phyloP scores from a whole-genome alignment of 1,140 invertebrate species.

The Cotesia vestalis region DNA sequence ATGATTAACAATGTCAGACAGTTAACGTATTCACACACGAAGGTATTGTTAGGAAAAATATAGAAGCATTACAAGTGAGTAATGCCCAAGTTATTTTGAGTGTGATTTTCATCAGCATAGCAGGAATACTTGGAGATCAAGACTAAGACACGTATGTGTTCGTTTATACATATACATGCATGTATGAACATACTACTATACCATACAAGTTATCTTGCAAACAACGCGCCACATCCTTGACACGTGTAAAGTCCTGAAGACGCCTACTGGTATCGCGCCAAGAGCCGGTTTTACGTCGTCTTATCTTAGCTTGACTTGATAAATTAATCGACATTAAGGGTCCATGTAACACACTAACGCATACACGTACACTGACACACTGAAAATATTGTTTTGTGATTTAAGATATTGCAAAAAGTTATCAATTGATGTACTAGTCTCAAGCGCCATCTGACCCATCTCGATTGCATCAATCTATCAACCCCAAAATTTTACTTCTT shows the following conservation, averaged over 20 bases:
- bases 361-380: not conserved
- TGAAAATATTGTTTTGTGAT: not conserved
- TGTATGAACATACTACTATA: not conserved
- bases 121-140: conserved; percentile 3
- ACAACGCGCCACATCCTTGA: conserved; percentile 20
- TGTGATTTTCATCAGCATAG: conserved; percentile 19
- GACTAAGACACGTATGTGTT: not conserved
- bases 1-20: not conserved
- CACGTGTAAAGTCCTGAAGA: conserved; percentile 27
- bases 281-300: conserved; percentile 29
- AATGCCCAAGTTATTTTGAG: conserved; percentile 20
- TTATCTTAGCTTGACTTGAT: conserved; percentile 47
- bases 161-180: no score
- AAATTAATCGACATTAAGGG: conserved; percentile 57
- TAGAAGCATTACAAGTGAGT: conserved; percentile 7
- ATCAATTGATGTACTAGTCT: not conserved
- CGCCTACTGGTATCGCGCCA: conserved; percentile 30
- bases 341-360: conserved; percentile 3
- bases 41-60: not conserved
- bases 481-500: conserved; percentile 42
- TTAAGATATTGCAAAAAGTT: not conserved
- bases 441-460: conserved; percentile 43
- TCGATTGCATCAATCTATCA: conserved; percentile 53
- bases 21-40: not conserved
- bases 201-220: conserved; percentile 15